These are phyloP conservation scores for Drosophila testacea DNA, from an alignment of 2,888 invertebrate genomes.

Conservation along the genomic window DNA sequence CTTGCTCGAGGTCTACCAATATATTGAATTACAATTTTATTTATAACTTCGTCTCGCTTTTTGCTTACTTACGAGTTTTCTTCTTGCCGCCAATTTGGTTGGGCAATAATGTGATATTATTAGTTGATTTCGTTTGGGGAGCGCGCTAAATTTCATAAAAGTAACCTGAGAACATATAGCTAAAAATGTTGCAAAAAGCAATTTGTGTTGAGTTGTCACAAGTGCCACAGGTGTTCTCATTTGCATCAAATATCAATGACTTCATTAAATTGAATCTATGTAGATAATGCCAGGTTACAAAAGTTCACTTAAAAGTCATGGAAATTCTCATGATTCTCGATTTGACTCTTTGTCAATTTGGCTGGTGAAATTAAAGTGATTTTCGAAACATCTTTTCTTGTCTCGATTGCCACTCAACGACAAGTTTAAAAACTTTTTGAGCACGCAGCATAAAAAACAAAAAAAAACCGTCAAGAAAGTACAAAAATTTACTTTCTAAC, in stretches of 20 bases:
- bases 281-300: background rate
- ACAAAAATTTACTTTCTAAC: conserved; percentile 35
- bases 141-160: conserved; percentile 47
- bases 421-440: conserved; percentile 50
- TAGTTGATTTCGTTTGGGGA: conserved; percentile 43
- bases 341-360: background rate
- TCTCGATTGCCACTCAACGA: conserved; percentile 30
- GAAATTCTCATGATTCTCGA: background rate
- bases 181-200: conserved; percentile 28
- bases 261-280: conserved; percentile 4
- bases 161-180: conserved; percentile 41
- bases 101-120: conserved; percentile 52
- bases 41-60: conserved; percentile 48
- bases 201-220: conserved; percentile 27
- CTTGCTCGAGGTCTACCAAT: conserved; percentile 43
- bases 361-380: conserved; percentile 15
- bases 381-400: conserved; percentile 33
- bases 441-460: conserved; percentile 29
- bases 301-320: background rate
- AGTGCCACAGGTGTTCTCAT: conserved; percentile 22
- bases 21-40: conserved; percentile 72
- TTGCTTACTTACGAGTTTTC: conserved; percentile 16
- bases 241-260: conserved; percentile 19
- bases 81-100: conserved; percentile 17
- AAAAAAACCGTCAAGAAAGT: background rate